phyloP scores from a whole-genome alignment of 2,113 vertebrate genomes.

The Siniperca chuatsi region DNA sequence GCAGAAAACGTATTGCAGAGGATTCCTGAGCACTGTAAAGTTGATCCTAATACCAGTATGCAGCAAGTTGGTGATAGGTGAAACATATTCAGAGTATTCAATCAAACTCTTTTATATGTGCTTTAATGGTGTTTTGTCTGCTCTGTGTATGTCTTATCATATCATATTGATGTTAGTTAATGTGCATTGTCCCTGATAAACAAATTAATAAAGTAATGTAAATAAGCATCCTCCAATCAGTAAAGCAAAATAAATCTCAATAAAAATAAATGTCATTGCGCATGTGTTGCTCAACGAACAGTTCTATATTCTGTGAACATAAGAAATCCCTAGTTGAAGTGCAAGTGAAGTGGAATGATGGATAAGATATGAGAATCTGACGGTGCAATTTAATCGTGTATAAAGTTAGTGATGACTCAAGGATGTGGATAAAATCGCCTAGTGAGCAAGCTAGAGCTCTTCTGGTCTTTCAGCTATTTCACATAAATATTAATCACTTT shows the following conservation, averaged over 20 bases:
- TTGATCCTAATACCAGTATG: not conserved
- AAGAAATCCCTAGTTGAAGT: not conserved
- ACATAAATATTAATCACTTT: conserved; percentile 60
- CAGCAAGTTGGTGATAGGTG: not conserved
- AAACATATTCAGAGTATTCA: not conserved
- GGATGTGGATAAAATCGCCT: conserved; percentile 19
- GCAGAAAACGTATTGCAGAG: not conserved
- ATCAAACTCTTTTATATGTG: not conserved
- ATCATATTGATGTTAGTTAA: not conserved
- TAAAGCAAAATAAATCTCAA: not conserved
- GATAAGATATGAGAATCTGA: not conserved
- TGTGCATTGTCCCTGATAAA: not conserved
- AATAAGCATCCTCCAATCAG: not conserved
- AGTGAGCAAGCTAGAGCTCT: not conserved
- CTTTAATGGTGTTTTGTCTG: not conserved
- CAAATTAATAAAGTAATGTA: not conserved
- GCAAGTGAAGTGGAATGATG: conserved; percentile 16
- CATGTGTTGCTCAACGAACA: not conserved
- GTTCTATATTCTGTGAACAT: not conserved
- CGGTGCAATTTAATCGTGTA: conserved; percentile 15
- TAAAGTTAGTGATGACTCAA: conserved; percentile 24
- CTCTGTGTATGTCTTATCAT: not conserved
- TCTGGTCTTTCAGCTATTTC: conserved; percentile 24
- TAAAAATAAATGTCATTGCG: not conserved
- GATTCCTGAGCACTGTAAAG: not conserved